Base-by-base conservation (phyloP, 2,888 invertebrate genomes). In the Andrena chrysosceles region DNA sequence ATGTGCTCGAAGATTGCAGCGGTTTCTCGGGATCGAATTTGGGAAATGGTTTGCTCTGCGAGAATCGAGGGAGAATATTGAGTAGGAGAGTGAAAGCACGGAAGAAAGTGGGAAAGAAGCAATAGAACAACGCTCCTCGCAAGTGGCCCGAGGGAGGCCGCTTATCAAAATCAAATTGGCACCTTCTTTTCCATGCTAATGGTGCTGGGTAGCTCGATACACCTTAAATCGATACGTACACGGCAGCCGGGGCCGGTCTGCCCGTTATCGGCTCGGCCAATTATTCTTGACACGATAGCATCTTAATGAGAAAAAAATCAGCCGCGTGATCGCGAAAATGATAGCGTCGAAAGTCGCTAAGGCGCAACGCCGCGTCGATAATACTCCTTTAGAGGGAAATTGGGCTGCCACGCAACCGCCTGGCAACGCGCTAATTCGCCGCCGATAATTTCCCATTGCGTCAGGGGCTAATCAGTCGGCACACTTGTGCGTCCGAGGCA, bases 181-280 rank as follows among this genome's bases (percentile, higher is more conserved):
- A 90, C 85, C 77, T 87, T 86, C 90, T 88, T 90, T 89, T 87
- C 86, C 84, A 89, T 89, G 88, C 87, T 88, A 89, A 89, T 89
- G 86, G 73, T 31, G 60, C 64, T 59, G 69, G 62, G 71, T 33
- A 66, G 69, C 76, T 76, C 77, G 81, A 85, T 85, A 74, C 67
- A 56, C 79, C 62, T 77, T 84, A 77, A 84, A 86, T 89, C 88
- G 87, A 87, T 85, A 72, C 68, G 63, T 62, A 81, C 66, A 62
- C 77, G 81, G 60, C 68, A 26, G 59, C 70, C 64, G 83, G 49
- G 69, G 2, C 63, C 67, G 69, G 62, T 80, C 83, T 82, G 62
- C 70, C 59, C 49, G 23, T 20, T 60, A 52, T 67, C 66, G 66
- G 31, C n/a, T 35, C 49, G 33, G 59, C 60, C 49, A 67, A 77